Evolutionary conservation across 64 coral and sea anemone species (phyloP).

Genomic region (Stichodactyla helianthus): DNA sequence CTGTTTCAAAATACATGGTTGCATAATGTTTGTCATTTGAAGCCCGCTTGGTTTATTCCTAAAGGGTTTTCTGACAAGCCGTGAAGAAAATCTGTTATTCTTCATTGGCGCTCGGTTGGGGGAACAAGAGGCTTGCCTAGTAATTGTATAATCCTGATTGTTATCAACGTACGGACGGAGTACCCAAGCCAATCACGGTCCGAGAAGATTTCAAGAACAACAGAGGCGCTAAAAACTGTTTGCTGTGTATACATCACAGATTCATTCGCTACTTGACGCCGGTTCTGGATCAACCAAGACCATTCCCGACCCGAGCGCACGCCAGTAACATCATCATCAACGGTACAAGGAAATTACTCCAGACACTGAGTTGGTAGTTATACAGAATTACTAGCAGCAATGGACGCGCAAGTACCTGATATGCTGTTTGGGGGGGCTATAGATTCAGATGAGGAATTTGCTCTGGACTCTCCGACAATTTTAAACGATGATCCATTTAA

Average conservation of each 20-base stretch:
- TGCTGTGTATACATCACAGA: slow-evolving; percentile 20
- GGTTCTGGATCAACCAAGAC: neutral
- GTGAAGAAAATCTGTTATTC: slow-evolving; percentile 15
- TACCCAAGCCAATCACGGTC: neutral
- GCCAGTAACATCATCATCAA: neutral
- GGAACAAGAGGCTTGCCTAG: neutral
- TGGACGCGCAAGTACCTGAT: slow-evolving; percentile 22
- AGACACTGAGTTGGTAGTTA: neutral
- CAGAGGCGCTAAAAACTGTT: slow-evolving; percentile 4
- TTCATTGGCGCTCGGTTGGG: slow-evolving; percentile 1
- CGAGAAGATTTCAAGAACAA: neutral
- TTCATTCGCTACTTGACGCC: neutral
- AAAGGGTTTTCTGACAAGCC: neutral
- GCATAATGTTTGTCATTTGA: slow-evolving; percentile 12
- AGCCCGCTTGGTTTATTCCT: slow-evolving; percentile 3
- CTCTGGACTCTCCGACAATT: neutral
- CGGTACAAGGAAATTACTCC: neutral
- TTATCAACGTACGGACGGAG: neutral
- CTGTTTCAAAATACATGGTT: neutral
- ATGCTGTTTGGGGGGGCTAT: slow-evolving; percentile 3
- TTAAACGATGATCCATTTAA: slow-evolving; percentile 18
- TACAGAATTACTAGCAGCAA: slow-evolving; percentile 2
- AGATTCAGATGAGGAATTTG: slow-evolving; percentile 17
- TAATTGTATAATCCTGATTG: neutral
- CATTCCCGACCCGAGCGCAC: neutral